Conservation (phyloP, 2,113 vertebrate species). For the Lucifuga dentata region DNA sequence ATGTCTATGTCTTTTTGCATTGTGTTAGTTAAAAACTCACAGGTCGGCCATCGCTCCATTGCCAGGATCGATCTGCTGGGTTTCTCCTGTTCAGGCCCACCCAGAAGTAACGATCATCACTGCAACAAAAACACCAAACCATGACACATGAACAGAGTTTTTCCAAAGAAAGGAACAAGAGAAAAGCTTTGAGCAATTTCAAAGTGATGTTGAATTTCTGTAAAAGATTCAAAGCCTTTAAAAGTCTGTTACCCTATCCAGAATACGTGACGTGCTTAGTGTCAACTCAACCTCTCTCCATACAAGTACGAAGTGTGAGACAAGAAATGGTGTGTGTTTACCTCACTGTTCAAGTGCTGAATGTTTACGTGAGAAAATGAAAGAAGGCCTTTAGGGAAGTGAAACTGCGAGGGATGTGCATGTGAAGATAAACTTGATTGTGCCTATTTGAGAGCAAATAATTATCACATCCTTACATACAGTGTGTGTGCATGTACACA, state of each 20-base stretch:
- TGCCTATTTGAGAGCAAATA: too few relatives aligned
- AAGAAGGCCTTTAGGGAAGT: too few relatives aligned
- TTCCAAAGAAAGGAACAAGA: background rate
- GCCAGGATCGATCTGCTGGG: conserved; percentile 89
- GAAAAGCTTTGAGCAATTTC: too few relatives aligned
- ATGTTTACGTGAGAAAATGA: conserved; percentile 13
- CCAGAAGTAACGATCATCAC: conserved; percentile 92
- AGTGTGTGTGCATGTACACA: too few relatives aligned
- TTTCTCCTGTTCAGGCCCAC: conserved; percentile 94
- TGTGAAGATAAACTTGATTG: background rate
- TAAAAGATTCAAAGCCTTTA: too few relatives aligned
- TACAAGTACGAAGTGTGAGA: background rate
- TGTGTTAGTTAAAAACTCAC: conserved; percentile 81
- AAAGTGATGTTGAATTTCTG: too few relatives aligned
- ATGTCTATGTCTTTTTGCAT: background rate
- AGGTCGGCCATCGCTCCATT: conserved; percentile 92
- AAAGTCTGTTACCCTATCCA: too few relatives aligned
- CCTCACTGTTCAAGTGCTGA: background rate
- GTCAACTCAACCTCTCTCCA: too few relatives aligned
- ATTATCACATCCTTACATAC: too few relatives aligned
- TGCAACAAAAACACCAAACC: conserved; percentile 44
- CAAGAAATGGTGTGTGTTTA: conserved; percentile 6
- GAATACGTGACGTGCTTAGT: too few relatives aligned
- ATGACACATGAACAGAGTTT: background rate
- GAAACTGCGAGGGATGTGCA: background rate